Evolutionary conservation across 2,113 vertebrate species (phyloP).

Genomic region (Charina bottae): DNA sequence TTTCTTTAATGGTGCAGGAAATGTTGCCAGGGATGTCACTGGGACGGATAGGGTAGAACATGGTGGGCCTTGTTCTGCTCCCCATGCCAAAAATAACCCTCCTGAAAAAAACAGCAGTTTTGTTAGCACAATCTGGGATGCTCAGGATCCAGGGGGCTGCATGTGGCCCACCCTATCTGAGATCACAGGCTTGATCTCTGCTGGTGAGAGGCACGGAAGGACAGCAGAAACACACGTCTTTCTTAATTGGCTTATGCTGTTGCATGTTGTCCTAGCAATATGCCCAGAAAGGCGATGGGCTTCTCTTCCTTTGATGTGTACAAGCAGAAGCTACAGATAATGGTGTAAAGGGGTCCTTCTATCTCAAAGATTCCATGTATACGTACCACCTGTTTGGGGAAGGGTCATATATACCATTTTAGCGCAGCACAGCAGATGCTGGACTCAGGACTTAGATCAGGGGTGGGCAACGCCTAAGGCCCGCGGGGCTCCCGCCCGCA

Average conservation of each 20-base stretch:
- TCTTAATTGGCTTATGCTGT: background rate
- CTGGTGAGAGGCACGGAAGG: background rate
- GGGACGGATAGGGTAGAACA: background rate
- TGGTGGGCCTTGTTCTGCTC: background rate
- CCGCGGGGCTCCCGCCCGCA: too few species aligned
- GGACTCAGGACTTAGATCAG: background rate
- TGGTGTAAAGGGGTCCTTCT: background rate
- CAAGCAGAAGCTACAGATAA: background rate
- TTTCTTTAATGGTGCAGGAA: background rate
- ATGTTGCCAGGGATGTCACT: background rate
- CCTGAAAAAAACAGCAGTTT: too few species aligned
- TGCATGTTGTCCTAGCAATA: background rate
- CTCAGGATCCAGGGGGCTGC: background rate
- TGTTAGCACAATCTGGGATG: background rate
- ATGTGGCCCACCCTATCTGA: background rate
- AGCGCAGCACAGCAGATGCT: background rate
- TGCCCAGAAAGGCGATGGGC: background rate
- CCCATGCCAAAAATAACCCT: background rate
- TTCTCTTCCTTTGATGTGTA: background rate
- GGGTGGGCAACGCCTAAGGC: too few species aligned
- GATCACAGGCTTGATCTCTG: background rate
- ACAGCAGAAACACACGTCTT: background rate
- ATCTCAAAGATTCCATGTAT: background rate
- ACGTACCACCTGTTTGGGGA: background rate
- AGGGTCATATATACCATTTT: background rate